Conservation (phyloP, 2,888 invertebrate species). For the Cyclophora punctaria region DNA sequence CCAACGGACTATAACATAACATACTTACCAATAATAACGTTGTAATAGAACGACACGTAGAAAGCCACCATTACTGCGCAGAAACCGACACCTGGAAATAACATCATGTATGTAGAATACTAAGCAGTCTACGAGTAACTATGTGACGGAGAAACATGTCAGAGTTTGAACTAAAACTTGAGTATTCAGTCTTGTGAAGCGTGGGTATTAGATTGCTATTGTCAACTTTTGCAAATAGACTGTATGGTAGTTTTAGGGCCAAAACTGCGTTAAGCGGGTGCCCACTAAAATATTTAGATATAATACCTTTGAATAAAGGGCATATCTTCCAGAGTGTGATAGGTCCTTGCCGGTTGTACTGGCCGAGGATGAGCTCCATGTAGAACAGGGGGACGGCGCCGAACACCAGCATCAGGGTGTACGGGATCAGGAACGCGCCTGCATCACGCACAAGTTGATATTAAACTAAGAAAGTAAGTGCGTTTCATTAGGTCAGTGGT, state of each 20-base stretch:
- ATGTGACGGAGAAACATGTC: too few relatives aligned
- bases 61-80: conserved; percentile 87
- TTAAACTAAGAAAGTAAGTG: too few relatives aligned
- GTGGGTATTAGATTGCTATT: too few relatives aligned
- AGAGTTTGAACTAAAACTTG: too few relatives aligned
- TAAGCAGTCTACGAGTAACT: too few relatives aligned
- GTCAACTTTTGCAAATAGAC: not conserved
- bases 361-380: conserved; percentile 85
- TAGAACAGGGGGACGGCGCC: conserved; percentile 86
- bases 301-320: conserved; percentile 85
- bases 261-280: too few relatives aligned
- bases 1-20: not conserved
- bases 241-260: not conserved
- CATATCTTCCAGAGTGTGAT: conserved; percentile 89
- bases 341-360: conserved; percentile 85
- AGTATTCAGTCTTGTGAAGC: too few relatives aligned
- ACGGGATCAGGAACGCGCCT: conserved; percentile 86
- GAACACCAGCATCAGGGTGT: conserved; percentile 83
- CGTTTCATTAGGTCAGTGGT: too few relatives aligned
- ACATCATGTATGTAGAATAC: too few relatives aligned
- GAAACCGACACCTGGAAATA: conserved; percentile 81
- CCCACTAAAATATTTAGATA: not conserved
- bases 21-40: conserved; percentile 84
- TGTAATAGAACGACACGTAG: conserved; percentile 88
- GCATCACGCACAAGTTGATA: conserved; percentile 1